Base-by-base conservation (phyloP, 2,888 invertebrate species). In the Allygus modestus region DNA sequence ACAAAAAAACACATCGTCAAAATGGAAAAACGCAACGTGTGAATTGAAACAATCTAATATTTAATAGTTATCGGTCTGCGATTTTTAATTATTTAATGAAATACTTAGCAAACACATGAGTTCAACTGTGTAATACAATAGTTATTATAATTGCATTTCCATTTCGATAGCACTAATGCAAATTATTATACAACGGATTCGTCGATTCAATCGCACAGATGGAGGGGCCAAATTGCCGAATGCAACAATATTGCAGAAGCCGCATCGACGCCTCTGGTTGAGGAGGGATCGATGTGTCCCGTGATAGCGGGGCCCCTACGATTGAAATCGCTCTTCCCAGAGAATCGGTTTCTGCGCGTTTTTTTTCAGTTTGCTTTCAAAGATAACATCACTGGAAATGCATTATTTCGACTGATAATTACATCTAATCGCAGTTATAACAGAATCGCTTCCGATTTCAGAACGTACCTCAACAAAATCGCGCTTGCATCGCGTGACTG, bases 171-270 rank as follows among this genome's bases (percentile, higher is more conserved):
- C 37, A 7, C 46, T 46, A 46, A 11, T 46, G 46, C 4, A 46
- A 46, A 46, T 54, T 54, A 54, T 54, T 7, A 15, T 4, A 15
- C 20, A 11, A 17, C 54, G 5, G 54, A 54, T 2, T 4, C 2
- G 23, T 54, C 28, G 23, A 73, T 37, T 23, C 41, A 73, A 37
- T 41, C 20, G n/a, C 41, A 73, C 1, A 73, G 69, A 33, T 31
- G 23, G 73, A 77, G 12, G 31, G 77, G n/a, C 5, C 28, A 28
- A 77, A 51, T n/a, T 46, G 43, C 23, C 46, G 46, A 77, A 43
- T 77, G 77, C 77, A 77, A 77, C 77, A 77, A 37, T 71, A 17
- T 79, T 79, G 51, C 79, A 79, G 79, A 54, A 79, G 79, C 79
- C 77, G 2, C 46, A 79, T 51, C 33, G 58, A 17, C 33, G 79